Evolutionary conservation across 2,888 invertebrate genomes (phyloP).

Genomic region (Heliconius erato): DNA sequence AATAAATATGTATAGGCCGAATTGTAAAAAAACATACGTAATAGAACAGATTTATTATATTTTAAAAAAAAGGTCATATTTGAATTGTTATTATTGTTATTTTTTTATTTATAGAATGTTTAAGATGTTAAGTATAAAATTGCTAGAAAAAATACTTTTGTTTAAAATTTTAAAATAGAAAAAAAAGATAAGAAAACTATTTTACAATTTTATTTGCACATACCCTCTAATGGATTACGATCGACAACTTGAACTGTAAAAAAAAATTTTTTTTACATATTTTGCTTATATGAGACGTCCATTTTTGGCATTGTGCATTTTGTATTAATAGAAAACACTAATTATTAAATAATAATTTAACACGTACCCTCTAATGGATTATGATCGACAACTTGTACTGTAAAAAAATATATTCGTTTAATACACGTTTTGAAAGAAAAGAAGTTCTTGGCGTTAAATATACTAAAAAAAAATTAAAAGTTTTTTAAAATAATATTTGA

Average conservation of each 20-base stretch:
- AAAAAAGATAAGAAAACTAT: too few relatives aligned
- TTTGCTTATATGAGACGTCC: background rate
- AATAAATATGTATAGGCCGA: conserved; percentile 1
- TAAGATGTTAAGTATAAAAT: too few relatives aligned
- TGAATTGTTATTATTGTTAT: background rate
- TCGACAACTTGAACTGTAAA: conserved; percentile 54
- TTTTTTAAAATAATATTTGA: too few relatives aligned
- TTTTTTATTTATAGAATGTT: background rate
- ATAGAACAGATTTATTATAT: background rate
- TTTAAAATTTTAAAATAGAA: too few relatives aligned
- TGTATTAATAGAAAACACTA: background rate
- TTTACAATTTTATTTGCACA: background rate
- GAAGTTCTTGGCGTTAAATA: background rate
- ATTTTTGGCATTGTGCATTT: background rate
- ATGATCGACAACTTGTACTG: conserved; percentile 9
- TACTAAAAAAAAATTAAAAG: background rate
- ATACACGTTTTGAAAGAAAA: background rate
- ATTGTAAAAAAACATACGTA: background rate
- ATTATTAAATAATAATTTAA: background rate
- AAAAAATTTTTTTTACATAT: background rate
- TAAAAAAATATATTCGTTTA: conserved; percentile 2
- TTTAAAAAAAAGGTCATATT: background rate
- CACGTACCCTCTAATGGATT: conserved; percentile 22
- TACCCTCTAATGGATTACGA: conserved; percentile 36
- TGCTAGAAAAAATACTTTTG: too few relatives aligned